phyloP scores from a whole-genome alignment of 2,797 vertebrate genomes.

The Crypturellus tataupa region DNA sequence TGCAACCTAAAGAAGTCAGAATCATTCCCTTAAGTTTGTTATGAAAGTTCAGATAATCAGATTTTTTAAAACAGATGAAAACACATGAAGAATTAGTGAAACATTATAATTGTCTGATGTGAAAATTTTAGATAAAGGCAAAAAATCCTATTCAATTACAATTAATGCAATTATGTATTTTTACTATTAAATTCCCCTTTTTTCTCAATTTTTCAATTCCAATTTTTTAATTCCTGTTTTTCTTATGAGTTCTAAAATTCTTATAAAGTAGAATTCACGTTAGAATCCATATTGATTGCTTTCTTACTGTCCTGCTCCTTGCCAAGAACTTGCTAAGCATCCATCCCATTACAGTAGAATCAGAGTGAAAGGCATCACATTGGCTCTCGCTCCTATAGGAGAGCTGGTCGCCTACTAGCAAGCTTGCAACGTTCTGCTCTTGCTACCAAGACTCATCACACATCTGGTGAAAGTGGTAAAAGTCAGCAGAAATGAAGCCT shows the following conservation, averaged over 20 bases:
- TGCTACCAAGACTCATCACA: not conserved
- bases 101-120: not conserved
- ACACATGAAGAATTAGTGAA: conserved; percentile 6
- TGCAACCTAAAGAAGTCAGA: conserved; percentile 16
- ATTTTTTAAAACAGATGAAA: not conserved
- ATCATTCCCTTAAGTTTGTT: conserved; percentile 9
- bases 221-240: not conserved
- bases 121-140: not conserved
- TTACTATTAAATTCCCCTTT: not conserved
- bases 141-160: not conserved
- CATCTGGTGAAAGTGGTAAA: not conserved
- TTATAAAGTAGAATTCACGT: not conserved
- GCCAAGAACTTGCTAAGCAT: not conserved
- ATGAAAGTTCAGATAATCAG: not conserved
- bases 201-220: too few species aligned
- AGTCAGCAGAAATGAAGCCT: not conserved
- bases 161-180: not conserved
- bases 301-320: not conserved
- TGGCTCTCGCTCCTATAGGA: not conserved
- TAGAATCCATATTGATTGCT: not conserved
- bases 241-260: not conserved
- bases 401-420: not conserved
- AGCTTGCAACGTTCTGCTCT: not conserved
- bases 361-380: not conserved
- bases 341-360: not conserved